phyloP scores from a whole-genome alignment of 2,888 invertebrate genomes.

The Agrotis puta region DNA sequence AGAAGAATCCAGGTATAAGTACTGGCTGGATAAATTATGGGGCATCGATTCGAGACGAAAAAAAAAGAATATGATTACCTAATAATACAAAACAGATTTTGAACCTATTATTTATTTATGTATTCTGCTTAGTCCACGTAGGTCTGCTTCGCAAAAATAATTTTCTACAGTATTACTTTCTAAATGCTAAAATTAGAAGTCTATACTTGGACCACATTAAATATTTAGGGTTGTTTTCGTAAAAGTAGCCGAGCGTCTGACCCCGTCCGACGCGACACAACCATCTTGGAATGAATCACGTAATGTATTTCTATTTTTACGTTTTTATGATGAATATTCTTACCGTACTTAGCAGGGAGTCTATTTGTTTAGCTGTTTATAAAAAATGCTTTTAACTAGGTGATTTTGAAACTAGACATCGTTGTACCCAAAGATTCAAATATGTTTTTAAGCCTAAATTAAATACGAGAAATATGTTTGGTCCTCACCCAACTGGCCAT shows the following conservation, averaged over 20 bases:
- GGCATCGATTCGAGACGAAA: neutral
- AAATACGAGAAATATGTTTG: too few species aligned
- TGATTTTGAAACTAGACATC: neutral
- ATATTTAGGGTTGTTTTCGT: slow-evolving; percentile 34
- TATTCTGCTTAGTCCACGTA: neutral
- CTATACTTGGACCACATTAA: slow-evolving; percentile 24
- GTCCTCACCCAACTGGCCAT: too few species aligned
- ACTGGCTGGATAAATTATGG: neutral
- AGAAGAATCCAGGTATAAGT: neutral
- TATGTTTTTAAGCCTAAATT: neutral
- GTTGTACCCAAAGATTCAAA: neutral
- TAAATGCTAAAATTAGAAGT: slow-evolving; percentile 20
- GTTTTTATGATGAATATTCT: neutral
- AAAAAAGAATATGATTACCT: neutral
- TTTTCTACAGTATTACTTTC: slow-evolving; percentile 5
- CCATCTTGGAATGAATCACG: slow-evolving; percentile 5
- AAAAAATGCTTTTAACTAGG: neutral
- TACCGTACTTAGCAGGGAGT: neutral
- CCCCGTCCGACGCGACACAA: slow-evolving; percentile 19
- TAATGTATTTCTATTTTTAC: neutral
- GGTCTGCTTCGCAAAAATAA: neutral
- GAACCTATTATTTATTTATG: neutral
- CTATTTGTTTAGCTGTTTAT: neutral
- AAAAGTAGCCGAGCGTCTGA: slow-evolving; percentile 18
- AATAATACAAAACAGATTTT: neutral